Evolutionary conservation across 2,888 invertebrate species (phyloP), one percentile per base, ranked within the genome.

Genomic region (Daptonema setosum): DNA sequence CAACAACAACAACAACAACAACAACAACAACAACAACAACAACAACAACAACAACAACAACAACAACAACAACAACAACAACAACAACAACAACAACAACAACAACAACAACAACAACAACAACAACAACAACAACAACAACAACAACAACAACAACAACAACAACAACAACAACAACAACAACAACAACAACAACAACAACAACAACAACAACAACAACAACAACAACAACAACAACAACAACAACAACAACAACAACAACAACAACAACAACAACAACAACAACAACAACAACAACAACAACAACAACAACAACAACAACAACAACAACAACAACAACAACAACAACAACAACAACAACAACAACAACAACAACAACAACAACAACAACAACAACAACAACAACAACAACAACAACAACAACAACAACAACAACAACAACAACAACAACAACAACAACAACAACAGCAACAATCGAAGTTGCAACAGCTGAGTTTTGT

Each of bases 151-250:
- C 47, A 47, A 47, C 47, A 47, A 47, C 47, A 47, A 47, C 47
- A 47, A 47, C 47, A 47, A 47, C 47, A 47, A 47, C 47, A 47
- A 47, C 47, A 47, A 47, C 47, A 47, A 47, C 47, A 47, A 47
- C 47, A 47, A 47, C 47, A 47, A 47, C 47, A 47, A 47, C 47
- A 47, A 47, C 47, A 47, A 47, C 47, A 47, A 47, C 47, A 47
- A 47, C 47, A 47, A 47, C 47, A 47, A 47, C 47, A 47, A 47
- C 47, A 47, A 47, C 47, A 47, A 47, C 47, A 47, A 47, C 47
- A 47, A 47, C 47, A 47, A 47, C 47, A 47, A 47, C 47, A 47
- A 47, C 47, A 47, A 47, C 47, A 47, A 47, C 47, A 47, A 47
- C 47, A 47, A 47, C 47, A 47, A 47, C 47, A 47, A 47, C 47